Evolutionary conservation across 2,113 vertebrate species (phyloP).

Genomic region (Spilogale gracilis): DNA sequence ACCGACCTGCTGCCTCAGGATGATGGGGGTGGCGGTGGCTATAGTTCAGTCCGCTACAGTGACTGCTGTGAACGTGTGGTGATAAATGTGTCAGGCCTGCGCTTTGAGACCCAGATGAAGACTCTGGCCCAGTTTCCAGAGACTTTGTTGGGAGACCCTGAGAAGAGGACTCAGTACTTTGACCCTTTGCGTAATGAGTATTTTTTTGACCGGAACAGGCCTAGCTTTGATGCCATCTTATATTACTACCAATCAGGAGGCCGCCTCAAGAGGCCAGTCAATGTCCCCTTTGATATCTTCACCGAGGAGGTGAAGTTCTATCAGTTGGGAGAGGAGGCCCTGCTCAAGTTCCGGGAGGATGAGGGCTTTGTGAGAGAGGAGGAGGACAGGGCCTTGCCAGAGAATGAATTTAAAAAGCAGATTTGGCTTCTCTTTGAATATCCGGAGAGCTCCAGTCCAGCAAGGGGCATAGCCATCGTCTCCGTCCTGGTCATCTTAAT

Average conservation of each 20-base stretch:
- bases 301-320: conserved; percentile 99
- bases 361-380: conserved; percentile 98
- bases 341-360: conserved; percentile 98
- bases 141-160: conserved; percentile 95
- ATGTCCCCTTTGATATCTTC: conserved; percentile 98
- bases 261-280: conserved; percentile 96
- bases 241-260: conserved; percentile 99
- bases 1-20: conserved; percentile 92
- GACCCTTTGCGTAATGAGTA: conserved; percentile 99
- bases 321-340: conserved; percentile 97
- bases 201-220: conserved; percentile 98
- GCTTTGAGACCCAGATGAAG: conserved; percentile 98
- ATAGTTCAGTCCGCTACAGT: conserved; percentile 92
- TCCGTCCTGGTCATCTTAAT: conserved; percentile 98
- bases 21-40: conserved; percentile 87
- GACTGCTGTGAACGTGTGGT: conserved; percentile 98
- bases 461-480: conserved; percentile 97
- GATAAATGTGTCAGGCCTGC: conserved; percentile 97
- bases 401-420: conserved; percentile 98
- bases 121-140: conserved; percentile 98
- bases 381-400: conserved; percentile 95
- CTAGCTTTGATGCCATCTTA: conserved; percentile 98
- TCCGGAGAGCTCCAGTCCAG: conserved; percentile 97
- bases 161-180: conserved; percentile 96
- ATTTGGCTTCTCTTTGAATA: conserved; percentile 99